A percentile compares a stretch with the other conserved stretches of the same genome.
Evolutionary conservation across 2,888 invertebrate species (phyloP).

Genomic region (Asteroscopus sphinx): DNA sequence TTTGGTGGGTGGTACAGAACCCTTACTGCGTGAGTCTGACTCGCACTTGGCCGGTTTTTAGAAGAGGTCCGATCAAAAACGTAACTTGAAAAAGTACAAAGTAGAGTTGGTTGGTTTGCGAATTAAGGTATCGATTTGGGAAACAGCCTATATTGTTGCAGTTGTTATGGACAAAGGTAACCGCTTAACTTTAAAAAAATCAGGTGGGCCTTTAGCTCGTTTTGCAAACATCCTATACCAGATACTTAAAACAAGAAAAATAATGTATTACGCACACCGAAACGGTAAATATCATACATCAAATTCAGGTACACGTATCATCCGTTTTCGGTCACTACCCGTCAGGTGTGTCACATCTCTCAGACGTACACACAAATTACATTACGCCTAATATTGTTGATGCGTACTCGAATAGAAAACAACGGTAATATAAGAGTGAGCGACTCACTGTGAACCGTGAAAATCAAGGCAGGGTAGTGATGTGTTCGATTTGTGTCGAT

Average conservation of each 20-base stretch:
- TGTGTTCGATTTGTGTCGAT: slow-evolving; percentile 36
- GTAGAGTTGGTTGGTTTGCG: no score
- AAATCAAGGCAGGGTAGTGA: slow-evolving; percentile 64
- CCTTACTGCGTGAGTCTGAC: no score
- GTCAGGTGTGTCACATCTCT: slow-evolving; percentile 11
- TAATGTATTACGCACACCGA: neutral
- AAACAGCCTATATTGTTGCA: no score
- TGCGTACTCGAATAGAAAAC: slow-evolving; percentile 66
- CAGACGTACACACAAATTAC: slow-evolving; percentile 64
- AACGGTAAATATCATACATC: slow-evolving; percentile 24
- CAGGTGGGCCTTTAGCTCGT: no score
- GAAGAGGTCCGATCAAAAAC: no score
- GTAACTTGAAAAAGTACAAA: no score
- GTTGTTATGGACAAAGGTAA: no score
- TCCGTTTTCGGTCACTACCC: slow-evolving; percentile 24
- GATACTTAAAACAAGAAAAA: neutral
- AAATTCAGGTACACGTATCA: slow-evolving; percentile 29
- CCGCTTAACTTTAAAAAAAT: no score
- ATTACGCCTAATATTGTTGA: slow-evolving; percentile 71
- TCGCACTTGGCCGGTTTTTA: no score
- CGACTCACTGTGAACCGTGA: slow-evolving; percentile 66
- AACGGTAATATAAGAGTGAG: slow-evolving; percentile 67
- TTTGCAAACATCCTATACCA: no score
- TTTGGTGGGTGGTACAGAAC: no score
- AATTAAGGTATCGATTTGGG: no score